Evolutionary conservation across 2,797 vertebrate genomes (phyloP), one percentile per base, ranked within the genome.

Genomic region (Orientallactaga sibirica): DNA sequence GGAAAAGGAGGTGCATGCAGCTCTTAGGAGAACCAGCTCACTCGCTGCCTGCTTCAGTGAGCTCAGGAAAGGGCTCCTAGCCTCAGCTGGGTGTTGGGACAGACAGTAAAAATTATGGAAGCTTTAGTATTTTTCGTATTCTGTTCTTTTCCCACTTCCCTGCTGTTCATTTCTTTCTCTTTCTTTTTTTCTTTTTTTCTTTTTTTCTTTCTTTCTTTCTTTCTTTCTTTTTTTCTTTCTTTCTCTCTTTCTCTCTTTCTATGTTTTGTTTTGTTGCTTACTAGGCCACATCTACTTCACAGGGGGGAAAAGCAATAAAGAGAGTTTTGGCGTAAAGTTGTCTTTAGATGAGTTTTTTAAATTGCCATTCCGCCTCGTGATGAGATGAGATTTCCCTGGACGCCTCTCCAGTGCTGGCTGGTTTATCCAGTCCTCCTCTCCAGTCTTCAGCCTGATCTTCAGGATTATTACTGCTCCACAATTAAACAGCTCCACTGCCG

Each of bases 401-500:
- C 12, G 9, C 37, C 22, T 41, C 1, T 5, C 48, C 4, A 1
- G 1, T 0, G 1, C 67, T 4, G 43, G 12, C 20, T 22, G 15
- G 10, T 11, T 67, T 83, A 14, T 52, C 41, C 16, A 33, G 29
- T 18, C 27, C 68, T 19, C 33, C 5, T 73, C 3, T 14, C 37
- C 0, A 7, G 52, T 55, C 2, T 0, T 61, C 41, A 18, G 16
- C 58, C 41, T 19, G 5, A 1, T 12, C 67, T 48, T 14, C 29
- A 1, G 37, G 22, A 24, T 25, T 27, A 4, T 62, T 3, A 1
- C 29, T 37, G 22, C 5, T 2, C 11, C 2, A 3, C 33, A 11
- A 0, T 0, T 20, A n/a, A 16, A 24, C 10, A 4, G 14, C 2
- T 24, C 68, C 55, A 37, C 0, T 0, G 2, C 4, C 19, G 4